Conservation (phyloP, 2,797 vertebrate species). For the Diglossa cyanea region DNA sequence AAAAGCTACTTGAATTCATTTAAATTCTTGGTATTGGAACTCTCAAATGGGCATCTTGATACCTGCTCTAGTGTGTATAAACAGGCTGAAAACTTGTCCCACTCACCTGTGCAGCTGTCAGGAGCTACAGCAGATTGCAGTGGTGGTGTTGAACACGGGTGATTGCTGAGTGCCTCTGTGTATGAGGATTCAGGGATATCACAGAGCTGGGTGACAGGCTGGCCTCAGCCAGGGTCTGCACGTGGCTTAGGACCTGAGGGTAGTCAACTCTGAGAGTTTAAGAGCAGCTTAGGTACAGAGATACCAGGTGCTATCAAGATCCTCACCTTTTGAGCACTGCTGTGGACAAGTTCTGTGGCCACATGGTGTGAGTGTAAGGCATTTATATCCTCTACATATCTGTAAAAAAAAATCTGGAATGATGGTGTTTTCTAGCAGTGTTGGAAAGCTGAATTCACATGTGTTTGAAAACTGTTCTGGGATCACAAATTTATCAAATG, state of each 20-base stretch:
- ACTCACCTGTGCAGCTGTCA: rapidly evolving
- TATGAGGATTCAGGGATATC: rapidly evolving
- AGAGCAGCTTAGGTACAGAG: background rate
- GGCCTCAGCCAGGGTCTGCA: background rate
- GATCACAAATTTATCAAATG: background rate
- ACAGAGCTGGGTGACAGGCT: rapidly evolving
- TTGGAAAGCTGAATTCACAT: background rate
- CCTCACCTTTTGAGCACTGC: background rate
- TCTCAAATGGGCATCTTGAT: background rate
- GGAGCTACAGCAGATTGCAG: background rate
- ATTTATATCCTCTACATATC: background rate
- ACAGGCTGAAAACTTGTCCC: background rate
- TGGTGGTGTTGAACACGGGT: rapidly evolving
- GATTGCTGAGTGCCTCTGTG: rapidly evolving
- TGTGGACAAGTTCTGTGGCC: background rate
- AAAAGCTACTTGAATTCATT: background rate
- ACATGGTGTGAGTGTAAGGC: rapidly evolving
- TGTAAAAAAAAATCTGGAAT: background rate
- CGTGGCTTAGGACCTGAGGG: rapidly evolving
- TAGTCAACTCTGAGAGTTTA: background rate
- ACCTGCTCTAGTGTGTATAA: background rate
- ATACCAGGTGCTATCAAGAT: background rate
- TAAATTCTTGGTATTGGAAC: background rate
- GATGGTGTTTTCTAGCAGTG: background rate
- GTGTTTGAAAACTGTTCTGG: background rate